Conservation (phyloP, 2,797 vertebrate species). For the Coccyzus lansbergi region DNA sequence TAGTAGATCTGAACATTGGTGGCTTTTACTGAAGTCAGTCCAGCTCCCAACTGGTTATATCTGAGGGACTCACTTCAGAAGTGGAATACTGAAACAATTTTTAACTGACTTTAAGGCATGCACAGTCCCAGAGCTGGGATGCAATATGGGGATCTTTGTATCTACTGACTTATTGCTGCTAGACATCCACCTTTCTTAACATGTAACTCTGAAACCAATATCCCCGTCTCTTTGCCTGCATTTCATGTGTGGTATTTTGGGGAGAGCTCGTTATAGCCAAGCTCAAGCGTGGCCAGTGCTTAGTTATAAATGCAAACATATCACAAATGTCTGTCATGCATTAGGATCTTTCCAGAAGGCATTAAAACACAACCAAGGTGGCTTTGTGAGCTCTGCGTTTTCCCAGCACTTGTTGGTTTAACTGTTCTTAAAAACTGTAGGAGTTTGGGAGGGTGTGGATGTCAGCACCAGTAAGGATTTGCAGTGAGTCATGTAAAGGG, state of each 20-base stretch:
- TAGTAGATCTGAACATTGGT: background rate
- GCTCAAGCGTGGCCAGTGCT: background rate
- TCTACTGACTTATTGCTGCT: background rate
- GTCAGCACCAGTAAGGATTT: constrained; percentile 37
- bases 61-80: background rate
- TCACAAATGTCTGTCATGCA: background rate
- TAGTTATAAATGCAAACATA: constrained; percentile 31
- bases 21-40: background rate
- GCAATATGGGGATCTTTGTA: background rate
- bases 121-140: background rate
- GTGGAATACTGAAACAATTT: background rate
- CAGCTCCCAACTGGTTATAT: background rate
- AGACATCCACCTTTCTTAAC: background rate
- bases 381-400: background rate
- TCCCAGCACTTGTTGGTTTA: constrained; percentile 17
- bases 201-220: background rate
- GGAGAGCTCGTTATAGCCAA: constrained; percentile 20
- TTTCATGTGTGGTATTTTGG: constrained; percentile 23
- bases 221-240: background rate
- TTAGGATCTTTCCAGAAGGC: constrained; percentile 47
- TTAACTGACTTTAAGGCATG: background rate
- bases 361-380: constrained; percentile 4
- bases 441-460: background rate
- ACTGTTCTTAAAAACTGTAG: background rate
- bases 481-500: background rate